Conservation (phyloP, 2,113 vertebrate genomes). For the Cavia aperea region DNA sequence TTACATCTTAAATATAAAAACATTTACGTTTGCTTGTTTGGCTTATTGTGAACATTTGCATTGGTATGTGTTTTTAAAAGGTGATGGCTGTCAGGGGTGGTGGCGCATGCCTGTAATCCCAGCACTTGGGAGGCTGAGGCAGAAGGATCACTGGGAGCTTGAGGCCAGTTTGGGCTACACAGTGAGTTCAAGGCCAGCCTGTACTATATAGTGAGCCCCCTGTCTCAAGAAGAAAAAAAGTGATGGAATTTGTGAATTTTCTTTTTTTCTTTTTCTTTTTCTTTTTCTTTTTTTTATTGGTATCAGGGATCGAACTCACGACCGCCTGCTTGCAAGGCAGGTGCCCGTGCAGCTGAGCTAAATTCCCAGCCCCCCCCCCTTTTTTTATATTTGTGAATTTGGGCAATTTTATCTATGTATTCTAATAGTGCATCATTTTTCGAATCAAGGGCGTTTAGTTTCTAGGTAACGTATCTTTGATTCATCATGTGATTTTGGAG, state of each 20-base stretch:
- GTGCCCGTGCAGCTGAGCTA: too few relatives aligned
- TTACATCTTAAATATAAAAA: not conserved
- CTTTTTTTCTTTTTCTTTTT: too few relatives aligned
- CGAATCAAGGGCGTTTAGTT: conserved; percentile 3
- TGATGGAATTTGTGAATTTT: not conserved
- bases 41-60: conserved; percentile 35
- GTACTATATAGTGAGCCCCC: not conserved
- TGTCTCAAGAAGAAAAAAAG: not conserved
- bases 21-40: conserved; percentile 16
- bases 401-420: not conserved
- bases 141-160: too few relatives aligned
- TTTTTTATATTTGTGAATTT: not conserved
- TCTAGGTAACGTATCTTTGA: conserved; percentile 1
- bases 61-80: not conserved
- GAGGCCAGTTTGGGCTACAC: not conserved
- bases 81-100: too few relatives aligned
- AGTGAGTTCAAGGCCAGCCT: not conserved
- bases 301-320: too few relatives aligned
- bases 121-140: too few relatives aligned
- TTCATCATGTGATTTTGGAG: conserved; percentile 19
- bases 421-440: not conserved
- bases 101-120: too few relatives aligned
- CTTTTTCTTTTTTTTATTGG: too few relatives aligned
- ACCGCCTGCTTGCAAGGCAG: too few relatives aligned
- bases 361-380: too few relatives aligned